Evolutionary conservation across 2,888 invertebrate genomes (phyloP), one percentile per base, ranked within the genome.

Genomic region (Drosophila multiciliata): DNA sequence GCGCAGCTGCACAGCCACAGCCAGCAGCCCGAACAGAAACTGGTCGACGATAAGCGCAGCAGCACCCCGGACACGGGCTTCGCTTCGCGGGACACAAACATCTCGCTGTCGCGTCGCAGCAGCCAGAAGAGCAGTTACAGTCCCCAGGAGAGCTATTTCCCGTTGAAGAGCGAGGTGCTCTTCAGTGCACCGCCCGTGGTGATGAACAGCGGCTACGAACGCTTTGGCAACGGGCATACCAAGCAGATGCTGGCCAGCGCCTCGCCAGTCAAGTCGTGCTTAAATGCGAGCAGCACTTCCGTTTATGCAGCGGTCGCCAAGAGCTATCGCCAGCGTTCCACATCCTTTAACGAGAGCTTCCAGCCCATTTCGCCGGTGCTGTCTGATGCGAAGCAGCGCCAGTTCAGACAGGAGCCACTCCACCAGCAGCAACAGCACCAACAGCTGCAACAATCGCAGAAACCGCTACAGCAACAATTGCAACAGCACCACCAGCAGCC

Each of bases 291-390:
- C 78, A 92, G 91, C 68, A 90, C 78, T 50, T 91, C 92, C 3
- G 90, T 92, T 5, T 92, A 91, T 73, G 80, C 78, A 0, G 77
- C 84, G 48, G 76, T 76, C 12, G 77, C 75, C 23, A 90, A 87
- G 38, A 80, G 83, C 15, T 89, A 91, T 66, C 91, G 94, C 17
- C 94, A 94, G 59, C 92, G 94, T 40, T 94, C 94, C 40, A 92
- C 94, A 84, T 94, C 94, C n/a, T 94, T 94, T 78, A 94, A 94
- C 0, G 94, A 94, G 80, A 93, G 94, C 76, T 91, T 92, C 87
- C 90, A 92, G 66, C 85, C 92, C 12, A 91, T 92, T 64, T 91
- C 92, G 3, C 92, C 92, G 3, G 91, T 92, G 15, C 62, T 92
- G 20, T 88, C 91, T 12, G 93, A 76, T 7, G 33, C 42, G n/a